Evolutionary conservation across 2,797 vertebrate genomes (phyloP).

Genomic region (Myiotriccus ornatus): DNA sequence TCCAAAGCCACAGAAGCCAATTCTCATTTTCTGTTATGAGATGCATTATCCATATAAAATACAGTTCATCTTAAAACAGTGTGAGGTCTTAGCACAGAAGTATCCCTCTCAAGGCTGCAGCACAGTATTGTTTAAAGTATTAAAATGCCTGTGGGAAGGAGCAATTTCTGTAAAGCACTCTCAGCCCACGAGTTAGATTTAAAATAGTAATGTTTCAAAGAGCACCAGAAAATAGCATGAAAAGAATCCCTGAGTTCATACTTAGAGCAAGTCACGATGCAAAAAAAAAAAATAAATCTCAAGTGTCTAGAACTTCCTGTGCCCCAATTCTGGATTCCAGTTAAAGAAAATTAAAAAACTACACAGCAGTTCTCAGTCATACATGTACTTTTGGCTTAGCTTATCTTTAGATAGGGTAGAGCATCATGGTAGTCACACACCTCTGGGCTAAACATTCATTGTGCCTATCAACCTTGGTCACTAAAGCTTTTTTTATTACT

Average conservation of each 20-base stretch:
- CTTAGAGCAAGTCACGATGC: conserved; percentile 2
- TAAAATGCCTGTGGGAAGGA: conserved; percentile 48
- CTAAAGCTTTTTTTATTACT: not conserved
- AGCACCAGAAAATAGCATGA: conserved; percentile 14
- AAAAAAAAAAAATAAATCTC: not conserved
- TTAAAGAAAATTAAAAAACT: not conserved
- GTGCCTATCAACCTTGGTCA: not conserved
- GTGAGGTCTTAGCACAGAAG: not conserved
- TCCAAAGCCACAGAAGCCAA: not conserved
- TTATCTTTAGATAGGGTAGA: not conserved
- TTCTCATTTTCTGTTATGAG: not conserved
- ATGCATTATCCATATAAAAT: not conserved
- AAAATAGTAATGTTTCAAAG: conserved; percentile 19
- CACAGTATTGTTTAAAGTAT: conserved; percentile 36
- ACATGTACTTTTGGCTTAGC: not conserved
- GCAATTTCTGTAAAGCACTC: conserved; percentile 29
- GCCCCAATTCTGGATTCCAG: not conserved
- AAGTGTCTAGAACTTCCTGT: not conserved
- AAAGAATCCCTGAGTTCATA: not conserved
- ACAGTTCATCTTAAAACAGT: not conserved
- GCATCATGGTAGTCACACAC: not conserved
- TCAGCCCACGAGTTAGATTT: conserved; percentile 34
- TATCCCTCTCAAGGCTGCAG: not conserved
- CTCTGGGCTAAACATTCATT: not conserved
- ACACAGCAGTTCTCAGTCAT: not conserved